Conservation (phyloP, 2,797 vertebrate genomes). For the Sparus aurata region DNA sequence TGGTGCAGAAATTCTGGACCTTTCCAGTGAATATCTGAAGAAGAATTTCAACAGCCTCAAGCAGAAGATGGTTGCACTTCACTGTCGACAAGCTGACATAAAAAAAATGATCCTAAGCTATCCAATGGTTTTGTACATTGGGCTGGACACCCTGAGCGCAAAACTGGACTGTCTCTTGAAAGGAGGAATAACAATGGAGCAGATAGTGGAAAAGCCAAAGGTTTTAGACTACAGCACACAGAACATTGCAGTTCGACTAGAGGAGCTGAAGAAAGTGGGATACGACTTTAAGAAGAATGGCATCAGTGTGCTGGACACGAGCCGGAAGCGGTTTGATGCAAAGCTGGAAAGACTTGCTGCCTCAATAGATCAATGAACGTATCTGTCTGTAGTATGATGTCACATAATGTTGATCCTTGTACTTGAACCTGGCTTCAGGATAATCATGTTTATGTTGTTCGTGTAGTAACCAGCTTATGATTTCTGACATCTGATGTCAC, state of each 20-base stretch:
- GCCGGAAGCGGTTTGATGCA: slow-evolving; percentile 82
- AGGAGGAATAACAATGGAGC: slow-evolving; percentile 78
- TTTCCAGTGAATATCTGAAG: slow-evolving; percentile 83
- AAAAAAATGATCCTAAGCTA: slow-evolving; percentile 77
- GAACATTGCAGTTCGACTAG: slow-evolving; percentile 80
- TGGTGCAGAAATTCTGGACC: slow-evolving; percentile 83
- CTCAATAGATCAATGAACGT: slow-evolving; percentile 24
- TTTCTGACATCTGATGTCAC: background rate
- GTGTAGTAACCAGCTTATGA: background rate
- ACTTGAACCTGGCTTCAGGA: background rate
- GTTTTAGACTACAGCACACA: slow-evolving; percentile 83
- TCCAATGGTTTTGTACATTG: slow-evolving; percentile 80
- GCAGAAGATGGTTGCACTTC: slow-evolving; percentile 76
- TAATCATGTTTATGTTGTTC: background rate
- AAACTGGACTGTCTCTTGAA: slow-evolving; percentile 86
- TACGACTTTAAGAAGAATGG: slow-evolving; percentile 85
- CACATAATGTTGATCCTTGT: background rate
- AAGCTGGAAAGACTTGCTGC: slow-evolving; percentile 81
- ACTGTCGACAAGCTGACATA: slow-evolving; percentile 71
- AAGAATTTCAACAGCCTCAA: slow-evolving; percentile 80
- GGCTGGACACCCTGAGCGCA: slow-evolving; percentile 74
- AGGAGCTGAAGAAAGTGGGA: slow-evolving; percentile 72
- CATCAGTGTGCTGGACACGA: slow-evolving; percentile 80
- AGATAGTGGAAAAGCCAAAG: slow-evolving; percentile 83
- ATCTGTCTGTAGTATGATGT: background rate